A percentile compares a stretch with the other conserved stretches of the same genome.
Conservation (phyloP, 2,888 invertebrate genomes). For the Apomyelois bistriatella region DNA sequence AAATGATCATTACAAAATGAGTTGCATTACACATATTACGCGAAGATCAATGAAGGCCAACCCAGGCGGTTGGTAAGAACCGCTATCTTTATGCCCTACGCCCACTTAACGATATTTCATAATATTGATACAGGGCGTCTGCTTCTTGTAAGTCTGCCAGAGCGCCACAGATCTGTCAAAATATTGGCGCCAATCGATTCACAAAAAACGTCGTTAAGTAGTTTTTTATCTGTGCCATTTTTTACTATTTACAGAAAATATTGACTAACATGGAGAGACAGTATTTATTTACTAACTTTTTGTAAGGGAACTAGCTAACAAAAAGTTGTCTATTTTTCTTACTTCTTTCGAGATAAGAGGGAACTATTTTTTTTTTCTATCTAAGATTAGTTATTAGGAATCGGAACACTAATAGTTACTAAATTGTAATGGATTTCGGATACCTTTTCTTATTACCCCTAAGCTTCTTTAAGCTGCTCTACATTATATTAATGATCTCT, state of each 20-base stretch:
- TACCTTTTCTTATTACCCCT: not conserved
- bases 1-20: conserved; percentile 16
- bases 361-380: too few species aligned
- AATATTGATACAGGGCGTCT: conserved; percentile 52
- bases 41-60: conserved; percentile 21
- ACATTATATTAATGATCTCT: not conserved
- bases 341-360: too few species aligned
- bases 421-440: too few species aligned
- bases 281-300: not conserved
- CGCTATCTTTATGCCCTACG: conserved; percentile 57
- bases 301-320: too few species aligned
- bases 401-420: too few species aligned
- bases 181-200: conserved; percentile 54
- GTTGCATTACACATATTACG: conserved; percentile 20
- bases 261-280: not conserved
- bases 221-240: conserved; percentile 18
- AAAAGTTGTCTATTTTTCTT: too few species aligned
- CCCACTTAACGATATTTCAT: conserved; percentile 67
- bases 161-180: conserved; percentile 48
- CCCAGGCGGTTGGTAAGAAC: conserved; percentile 32
- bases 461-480: not conserved
- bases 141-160: conserved; percentile 46
- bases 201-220: conserved; percentile 27
- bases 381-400: too few species aligned
- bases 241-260: not conserved